Evolutionary conservation across 2,113 vertebrate genomes (phyloP).

Genomic region (Platysternon megacephalum): DNA sequence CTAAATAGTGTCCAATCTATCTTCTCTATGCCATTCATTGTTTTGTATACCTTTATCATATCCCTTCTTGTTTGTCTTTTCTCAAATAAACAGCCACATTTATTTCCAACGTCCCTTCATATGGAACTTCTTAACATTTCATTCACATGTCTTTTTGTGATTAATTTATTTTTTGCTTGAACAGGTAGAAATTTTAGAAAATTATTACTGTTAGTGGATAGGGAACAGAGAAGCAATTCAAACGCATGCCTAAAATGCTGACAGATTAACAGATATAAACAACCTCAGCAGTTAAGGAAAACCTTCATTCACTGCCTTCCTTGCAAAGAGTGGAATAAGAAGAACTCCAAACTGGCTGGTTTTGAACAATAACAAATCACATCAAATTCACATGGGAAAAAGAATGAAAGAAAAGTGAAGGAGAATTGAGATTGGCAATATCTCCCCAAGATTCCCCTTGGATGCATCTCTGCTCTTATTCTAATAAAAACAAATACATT

Average conservation of each 20-base stretch:
- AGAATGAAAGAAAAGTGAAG: background rate
- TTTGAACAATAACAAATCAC: background rate
- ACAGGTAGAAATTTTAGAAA: background rate
- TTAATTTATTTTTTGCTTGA: background rate
- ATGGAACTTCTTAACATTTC: accelerated
- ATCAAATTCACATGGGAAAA: background rate
- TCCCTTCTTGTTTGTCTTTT: background rate
- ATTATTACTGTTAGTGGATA: background rate
- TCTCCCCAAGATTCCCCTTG: background rate
- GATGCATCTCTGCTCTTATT: background rate
- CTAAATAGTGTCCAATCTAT: background rate
- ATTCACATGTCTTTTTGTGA: background rate
- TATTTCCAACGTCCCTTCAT: background rate
- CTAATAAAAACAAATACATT: background rate
- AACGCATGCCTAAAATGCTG: background rate
- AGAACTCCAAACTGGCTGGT: background rate
- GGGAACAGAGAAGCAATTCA: background rate
- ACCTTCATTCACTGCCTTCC: background rate
- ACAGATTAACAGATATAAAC: background rate
- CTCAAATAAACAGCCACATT: background rate
- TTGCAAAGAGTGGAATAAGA: background rate
- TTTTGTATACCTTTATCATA: accelerated
- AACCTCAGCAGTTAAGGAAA: background rate
- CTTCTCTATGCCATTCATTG: background rate
- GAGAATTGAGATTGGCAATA: background rate